These are phyloP conservation scores for Hapalemur alaotrensis DNA, from an alignment of 2,797 vertebrate species.

Conservation along the genomic window DNA sequence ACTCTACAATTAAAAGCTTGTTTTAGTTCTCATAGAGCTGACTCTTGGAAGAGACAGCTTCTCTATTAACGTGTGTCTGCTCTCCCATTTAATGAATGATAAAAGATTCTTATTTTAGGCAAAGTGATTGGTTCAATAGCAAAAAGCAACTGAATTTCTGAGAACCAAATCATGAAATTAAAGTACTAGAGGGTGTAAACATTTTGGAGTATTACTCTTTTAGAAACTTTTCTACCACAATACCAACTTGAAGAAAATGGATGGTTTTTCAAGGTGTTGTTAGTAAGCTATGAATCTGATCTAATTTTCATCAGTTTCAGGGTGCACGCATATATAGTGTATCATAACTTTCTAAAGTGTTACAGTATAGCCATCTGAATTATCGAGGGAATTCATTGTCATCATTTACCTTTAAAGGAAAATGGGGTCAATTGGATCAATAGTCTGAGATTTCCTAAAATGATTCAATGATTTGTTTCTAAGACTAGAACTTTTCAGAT, in stretches of 20 bases:
- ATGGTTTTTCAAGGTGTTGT: neutral
- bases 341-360: neutral
- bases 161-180: constrained; percentile 22
- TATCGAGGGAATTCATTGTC: neutral
- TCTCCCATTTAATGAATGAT: neutral
- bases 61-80: neutral
- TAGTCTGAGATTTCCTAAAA: constrained; percentile 21
- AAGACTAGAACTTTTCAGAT: neutral
- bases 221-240: neutral
- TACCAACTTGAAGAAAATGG: neutral
- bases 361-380: neutral
- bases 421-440: neutral
- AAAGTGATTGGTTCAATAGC: neutral
- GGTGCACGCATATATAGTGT: neutral
- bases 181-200: neutral
- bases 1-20: neutral
- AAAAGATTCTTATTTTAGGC: neutral
- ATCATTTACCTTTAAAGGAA: neutral
- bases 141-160: neutral
- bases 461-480: neutral
- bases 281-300: neutral
- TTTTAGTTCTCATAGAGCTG: neutral
- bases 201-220: neutral
- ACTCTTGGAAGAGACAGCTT: neutral
- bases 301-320: neutral